phyloP scores from a whole-genome alignment of 2,888 invertebrate species.

The Lymantria dispar region DNA sequence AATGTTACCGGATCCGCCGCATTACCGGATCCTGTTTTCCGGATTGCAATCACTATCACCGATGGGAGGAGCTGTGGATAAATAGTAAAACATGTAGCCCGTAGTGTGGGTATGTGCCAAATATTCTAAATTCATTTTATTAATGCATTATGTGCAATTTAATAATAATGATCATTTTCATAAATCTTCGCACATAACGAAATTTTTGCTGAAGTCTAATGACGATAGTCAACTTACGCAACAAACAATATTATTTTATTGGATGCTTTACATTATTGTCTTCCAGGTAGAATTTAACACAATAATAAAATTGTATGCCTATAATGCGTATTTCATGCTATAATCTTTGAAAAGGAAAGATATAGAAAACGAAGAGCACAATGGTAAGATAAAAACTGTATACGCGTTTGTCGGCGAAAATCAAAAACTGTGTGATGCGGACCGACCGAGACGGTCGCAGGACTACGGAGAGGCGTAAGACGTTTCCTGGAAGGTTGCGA shows the following conservation, averaged over 20 bases:
- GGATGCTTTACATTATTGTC: neutral
- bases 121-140: no score
- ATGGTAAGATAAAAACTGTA: conserved; percentile 52
- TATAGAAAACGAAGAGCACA: conserved; percentile 40
- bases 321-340: conserved; percentile 34
- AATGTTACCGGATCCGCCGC: no score
- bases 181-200: no score
- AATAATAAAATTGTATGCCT: conserved; percentile 6
- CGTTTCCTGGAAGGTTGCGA: conserved; percentile 74
- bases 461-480: conserved; percentile 48
- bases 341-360: conserved; percentile 34
- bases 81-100: no score
- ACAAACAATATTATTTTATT: neutral
- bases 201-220: no score
- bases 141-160: no score
- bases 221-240: neutral
- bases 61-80: no score
- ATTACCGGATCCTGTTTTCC: no score
- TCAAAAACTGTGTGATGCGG: conserved; percentile 61
- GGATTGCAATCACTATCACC: no score
- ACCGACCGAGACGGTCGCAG: conserved; percentile 46
- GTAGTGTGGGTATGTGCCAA: no score
- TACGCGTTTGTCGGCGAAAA: conserved; percentile 64
- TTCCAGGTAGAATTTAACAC: neutral
- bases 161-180: no score